Conservation (phyloP, 37 sponge, comb jelly and placozoan genomes). For the Chondrosia reniformis region DNA sequence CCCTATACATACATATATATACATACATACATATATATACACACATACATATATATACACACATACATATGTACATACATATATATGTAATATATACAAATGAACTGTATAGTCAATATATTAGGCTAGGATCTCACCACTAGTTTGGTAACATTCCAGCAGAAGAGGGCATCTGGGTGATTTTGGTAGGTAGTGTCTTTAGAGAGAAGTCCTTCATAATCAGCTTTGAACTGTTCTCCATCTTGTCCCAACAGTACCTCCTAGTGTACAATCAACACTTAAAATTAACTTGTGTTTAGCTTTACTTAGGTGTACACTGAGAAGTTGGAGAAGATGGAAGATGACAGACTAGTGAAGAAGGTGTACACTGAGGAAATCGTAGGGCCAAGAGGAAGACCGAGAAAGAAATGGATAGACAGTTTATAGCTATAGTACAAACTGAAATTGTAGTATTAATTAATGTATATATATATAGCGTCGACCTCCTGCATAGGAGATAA, state of each 20-base stretch:
- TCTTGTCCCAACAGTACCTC: conserved; percentile 4
- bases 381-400: too few relatives aligned
- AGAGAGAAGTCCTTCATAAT: conserved; percentile 48
- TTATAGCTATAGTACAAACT: too few relatives aligned
- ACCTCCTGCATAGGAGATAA: too few relatives aligned
- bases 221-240: conserved; percentile 14
- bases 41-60: neutral
- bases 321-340: too few relatives aligned
- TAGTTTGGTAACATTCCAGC: conserved; percentile 60
- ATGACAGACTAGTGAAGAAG: too few relatives aligned
- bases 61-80: neutral
- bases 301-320: too few relatives aligned
- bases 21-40: neutral
- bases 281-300: too few relatives aligned
- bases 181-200: conserved; percentile 46
- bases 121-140: conserved; percentile 39
- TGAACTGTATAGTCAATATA: neutral
- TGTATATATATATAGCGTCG: too few relatives aligned
- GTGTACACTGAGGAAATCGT: too few relatives aligned
- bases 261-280: too few relatives aligned
- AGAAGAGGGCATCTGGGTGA: conserved; percentile 60
- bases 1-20: neutral
- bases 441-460: too few relatives aligned
- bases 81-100: neutral
- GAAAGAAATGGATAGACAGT: too few relatives aligned